Base-by-base conservation (phyloP, 1,140 invertebrate genomes). In the Panagrolaimus sp. region DNA sequence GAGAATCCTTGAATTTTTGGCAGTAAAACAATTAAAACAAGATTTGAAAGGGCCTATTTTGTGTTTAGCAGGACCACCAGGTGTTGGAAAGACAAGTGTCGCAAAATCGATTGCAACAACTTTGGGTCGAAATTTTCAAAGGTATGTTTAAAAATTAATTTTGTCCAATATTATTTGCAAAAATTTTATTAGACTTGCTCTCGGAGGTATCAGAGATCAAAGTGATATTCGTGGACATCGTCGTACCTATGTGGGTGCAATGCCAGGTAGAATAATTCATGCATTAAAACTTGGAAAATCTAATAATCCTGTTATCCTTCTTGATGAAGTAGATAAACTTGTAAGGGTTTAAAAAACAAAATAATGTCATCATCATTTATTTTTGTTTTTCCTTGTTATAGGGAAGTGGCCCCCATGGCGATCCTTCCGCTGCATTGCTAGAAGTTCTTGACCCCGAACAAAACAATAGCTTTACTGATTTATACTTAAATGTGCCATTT, bases 271-370 rank as follows among this genome's bases (percentile, higher is more conserved):
- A 45, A 87, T 88, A 51, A 86, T 88, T 25, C 86, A 87, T 73
- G 85, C 84, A 0, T 67, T 88, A 25, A 86, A 84, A 76, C 79
- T 78, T 20, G 85, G 84, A 63, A 85, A 85, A 68, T 83, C 85
- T 4, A 87, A 86, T 65, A 89, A 89, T 81, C 88, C 88, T 47
- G 86, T 89, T 9, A 85, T 89, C 73, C 79, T 89, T 20, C 77
- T 89, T 14, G 88, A 89, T 84, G 88, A 89, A 83, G 86, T 89
- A 68, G 88, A 89, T 78, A 89, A 89, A 83, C 78, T 88, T 84
- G 87, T 87, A 82, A 76, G 75, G 66, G 31, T 0, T 13, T 7
- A 63, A 57, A 13, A 0, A 9, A 38, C 31, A 38, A 38, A 38
- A 38, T 38, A 7, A 38, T 38, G 31, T 4, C 7, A 7, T 38